Evolutionary conservation across 2,113 vertebrate genomes (phyloP), one percentile per base, ranked within the genome.

Genomic region (Rynchops niger): DNA sequence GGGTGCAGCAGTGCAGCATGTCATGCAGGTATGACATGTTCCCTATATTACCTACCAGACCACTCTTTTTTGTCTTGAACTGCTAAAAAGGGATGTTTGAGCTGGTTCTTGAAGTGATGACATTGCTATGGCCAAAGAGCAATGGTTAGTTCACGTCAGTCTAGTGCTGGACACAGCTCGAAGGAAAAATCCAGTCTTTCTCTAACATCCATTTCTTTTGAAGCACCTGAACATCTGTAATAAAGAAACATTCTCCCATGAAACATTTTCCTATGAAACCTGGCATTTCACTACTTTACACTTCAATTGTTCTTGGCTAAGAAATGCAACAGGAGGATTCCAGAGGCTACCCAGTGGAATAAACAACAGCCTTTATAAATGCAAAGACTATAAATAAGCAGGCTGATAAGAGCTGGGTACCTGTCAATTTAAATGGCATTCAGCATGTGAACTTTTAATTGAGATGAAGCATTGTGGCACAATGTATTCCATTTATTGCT

Each of bases 361-460:
- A 97, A 98, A 97, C 89, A 97, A 69, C 81, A 96, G 92, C 67
- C 38, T 95, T 96, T 97, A 63, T 94, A 97, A 97, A 82, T 79
- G 76, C 71, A 85, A 95, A 83, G 65, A 82, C 27, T 23, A 93
- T 88, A 96, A 92, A 95, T 80, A 96, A 66, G 63, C 80, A 93
- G 61, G 77, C 13, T 92, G 80, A 89, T 94, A 95, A 88, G 95
- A 91, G 43, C 82, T 81, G 45, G 15, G 36, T 95, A 94, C 91
- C 79, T 69, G 62, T 96, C 92, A 92, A 40, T 96, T 94, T 96
- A 96, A 97, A 96, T 96, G 94, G 94, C 97, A 98, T 82, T 95
- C 91, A 88, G 76, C 90, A 63, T 55, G 72, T 93, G 96, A 91
- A 96, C 88, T 98, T 97, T 98, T 98, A 97, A 98, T 97, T 98